A percentile compares a stretch with the other conserved stretches of the same genome.
Conservation (phyloP, 1,140 invertebrate genomes). For the Diorhabda elongata region DNA sequence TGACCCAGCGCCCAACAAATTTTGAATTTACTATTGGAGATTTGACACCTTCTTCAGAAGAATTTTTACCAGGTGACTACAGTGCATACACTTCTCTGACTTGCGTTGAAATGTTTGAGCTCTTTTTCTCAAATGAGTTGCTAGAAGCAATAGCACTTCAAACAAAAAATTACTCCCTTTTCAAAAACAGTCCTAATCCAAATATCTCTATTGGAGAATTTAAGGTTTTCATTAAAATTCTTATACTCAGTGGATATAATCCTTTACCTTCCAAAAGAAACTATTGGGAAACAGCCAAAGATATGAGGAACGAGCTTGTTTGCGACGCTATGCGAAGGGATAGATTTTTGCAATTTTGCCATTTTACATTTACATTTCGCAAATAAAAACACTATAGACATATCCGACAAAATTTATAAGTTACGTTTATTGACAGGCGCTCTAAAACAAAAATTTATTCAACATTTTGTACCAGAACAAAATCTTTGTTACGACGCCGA, state of each 20-base stretch:
- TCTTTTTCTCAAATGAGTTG: slow-evolving; percentile 19
- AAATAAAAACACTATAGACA: slow-evolving; percentile 16
- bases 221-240: slow-evolving; percentile 11
- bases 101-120: neutral
- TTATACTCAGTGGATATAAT: slow-evolving; percentile 23
- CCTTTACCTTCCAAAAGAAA: slow-evolving; percentile 20
- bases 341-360: neutral
- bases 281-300: slow-evolving; percentile 17
- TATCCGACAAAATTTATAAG: slow-evolving; percentile 19
- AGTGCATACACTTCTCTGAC: too few species aligned
- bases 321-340: slow-evolving; percentile 1
- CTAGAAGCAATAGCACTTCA: slow-evolving; percentile 7
- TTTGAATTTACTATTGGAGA: too few species aligned
- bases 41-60: too few species aligned
- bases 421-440: slow-evolving; percentile 11
- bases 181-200: slow-evolving; percentile 14
- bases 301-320: slow-evolving; percentile 8
- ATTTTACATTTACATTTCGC: slow-evolving; percentile 20
- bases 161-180: slow-evolving; percentile 17
- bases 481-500: slow-evolving; percentile 13
- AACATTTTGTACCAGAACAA: slow-evolving; percentile 18
- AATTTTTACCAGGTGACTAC: too few species aligned
- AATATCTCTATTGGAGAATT: slow-evolving; percentile 9
- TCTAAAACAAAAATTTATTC: slow-evolving; percentile 17
- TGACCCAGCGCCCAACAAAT: too few species aligned